Evolutionary conservation across 1,140 invertebrate species (phyloP).

Genomic region (Onthophagus taurus): DNA sequence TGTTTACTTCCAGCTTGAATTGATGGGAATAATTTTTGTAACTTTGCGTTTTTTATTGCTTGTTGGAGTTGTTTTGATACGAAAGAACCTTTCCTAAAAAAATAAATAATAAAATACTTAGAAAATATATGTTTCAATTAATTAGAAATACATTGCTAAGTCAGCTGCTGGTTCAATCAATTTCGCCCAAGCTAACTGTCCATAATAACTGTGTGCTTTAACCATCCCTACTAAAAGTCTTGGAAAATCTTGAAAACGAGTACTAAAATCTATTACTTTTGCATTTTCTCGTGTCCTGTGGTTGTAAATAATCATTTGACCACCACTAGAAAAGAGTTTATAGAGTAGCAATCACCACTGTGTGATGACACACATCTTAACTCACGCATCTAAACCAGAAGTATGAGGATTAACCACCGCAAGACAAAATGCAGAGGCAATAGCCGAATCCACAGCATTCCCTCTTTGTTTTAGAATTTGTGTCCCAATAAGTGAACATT

Average conservation of each 20-base stretch:
- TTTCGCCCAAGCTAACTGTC: slow-evolving; percentile 54
- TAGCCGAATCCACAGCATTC: slow-evolving; percentile 60
- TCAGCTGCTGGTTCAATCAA: slow-evolving; percentile 54
- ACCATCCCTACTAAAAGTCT: slow-evolving; percentile 48
- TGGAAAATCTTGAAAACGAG: slow-evolving; percentile 42
- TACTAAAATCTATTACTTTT: slow-evolving; percentile 47
- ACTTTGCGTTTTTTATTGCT: slow-evolving; percentile 2
- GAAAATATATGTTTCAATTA: too few relatives aligned
- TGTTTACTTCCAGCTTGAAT: neutral
- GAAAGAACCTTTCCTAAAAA: slow-evolving; percentile 5
- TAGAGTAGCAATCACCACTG: slow-evolving; percentile 10
- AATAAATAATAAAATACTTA: too few relatives aligned
- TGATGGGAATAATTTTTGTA: neutral
- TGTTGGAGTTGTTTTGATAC: slow-evolving; percentile 5
- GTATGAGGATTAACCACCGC: slow-evolving; percentile 56
- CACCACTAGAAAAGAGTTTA: slow-evolving; percentile 48
- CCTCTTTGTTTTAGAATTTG: slow-evolving; percentile 54
- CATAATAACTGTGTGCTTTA: slow-evolving; percentile 48
- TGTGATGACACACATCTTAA: slow-evolving; percentile 14
- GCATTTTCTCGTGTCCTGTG: slow-evolving; percentile 44
- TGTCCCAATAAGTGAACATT: slow-evolving; percentile 63
- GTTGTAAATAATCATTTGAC: slow-evolving; percentile 62
- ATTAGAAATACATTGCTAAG: slow-evolving; percentile 54
- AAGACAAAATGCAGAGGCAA: slow-evolving; percentile 57
- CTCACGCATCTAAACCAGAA: slow-evolving; percentile 61